phyloP scores from a whole-genome alignment of 2,888 invertebrate species.

The Teinopalpus imperialis region DNA sequence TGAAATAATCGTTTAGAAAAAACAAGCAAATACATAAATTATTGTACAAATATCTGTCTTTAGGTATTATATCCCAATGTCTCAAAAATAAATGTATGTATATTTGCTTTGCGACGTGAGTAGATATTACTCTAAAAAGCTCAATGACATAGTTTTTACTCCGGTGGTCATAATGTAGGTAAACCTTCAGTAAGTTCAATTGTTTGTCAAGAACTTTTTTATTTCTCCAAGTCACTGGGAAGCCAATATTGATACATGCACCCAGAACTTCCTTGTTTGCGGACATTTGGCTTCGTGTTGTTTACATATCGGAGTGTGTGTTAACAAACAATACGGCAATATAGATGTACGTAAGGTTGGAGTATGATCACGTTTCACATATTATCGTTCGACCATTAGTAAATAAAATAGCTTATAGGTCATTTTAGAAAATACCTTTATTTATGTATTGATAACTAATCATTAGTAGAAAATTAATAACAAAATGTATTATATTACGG shows the following conservation, averaged over 20 bases:
- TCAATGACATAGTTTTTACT: constrained; percentile 12
- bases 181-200: constrained; percentile 14
- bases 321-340: constrained; percentile 8
- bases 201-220: constrained; percentile 22
- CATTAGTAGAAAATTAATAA: no score
- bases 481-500: no score
- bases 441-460: no score
- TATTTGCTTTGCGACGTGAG: no score
- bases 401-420: no score
- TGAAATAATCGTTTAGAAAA: no score
- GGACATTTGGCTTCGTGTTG: constrained; percentile 25
- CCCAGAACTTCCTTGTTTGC: constrained; percentile 25
- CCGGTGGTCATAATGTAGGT: constrained; percentile 9
- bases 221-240: constrained; percentile 15
- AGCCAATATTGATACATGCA: constrained; percentile 25
- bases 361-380: not conserved
- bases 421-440: no score
- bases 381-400: not conserved
- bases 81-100: no score
- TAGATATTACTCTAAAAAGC: not conserved
- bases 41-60: no score
- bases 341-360: not conserved
- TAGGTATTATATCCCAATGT: no score
- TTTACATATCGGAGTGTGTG: constrained; percentile 21
- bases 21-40: no score